These are phyloP conservation scores for Drosophila miranda DNA, from an alignment of 1,140 invertebrate species.

Conservation along the genomic window DNA sequence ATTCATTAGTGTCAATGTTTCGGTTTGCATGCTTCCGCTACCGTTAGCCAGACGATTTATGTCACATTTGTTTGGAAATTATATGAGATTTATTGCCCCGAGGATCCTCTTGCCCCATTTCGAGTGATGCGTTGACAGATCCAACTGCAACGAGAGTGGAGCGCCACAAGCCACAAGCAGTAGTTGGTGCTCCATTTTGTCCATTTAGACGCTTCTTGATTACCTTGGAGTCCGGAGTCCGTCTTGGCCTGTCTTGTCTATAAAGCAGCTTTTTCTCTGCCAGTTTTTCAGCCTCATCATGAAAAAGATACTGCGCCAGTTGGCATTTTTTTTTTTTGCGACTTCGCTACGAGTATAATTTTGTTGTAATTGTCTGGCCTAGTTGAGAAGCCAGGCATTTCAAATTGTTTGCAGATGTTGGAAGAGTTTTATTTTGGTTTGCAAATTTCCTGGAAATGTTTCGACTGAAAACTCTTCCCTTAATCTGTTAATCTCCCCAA, in stretches of 20 bases:
- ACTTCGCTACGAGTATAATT: constrained; percentile 44
- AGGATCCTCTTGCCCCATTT: constrained; percentile 70
- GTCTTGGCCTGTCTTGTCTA: constrained; percentile 43
- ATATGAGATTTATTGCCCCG: constrained; percentile 66
- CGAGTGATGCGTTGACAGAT: constrained; percentile 68
- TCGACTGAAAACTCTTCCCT: not conserved
- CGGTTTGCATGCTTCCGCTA: constrained; percentile 59
- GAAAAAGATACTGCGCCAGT: constrained; percentile 61
- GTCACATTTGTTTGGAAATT: constrained; percentile 58
- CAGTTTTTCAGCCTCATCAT: constrained; percentile 59
- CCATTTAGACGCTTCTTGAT: constrained; percentile 76
- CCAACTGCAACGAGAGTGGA: constrained; percentile 29
- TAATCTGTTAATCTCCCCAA: constrained; percentile 10
- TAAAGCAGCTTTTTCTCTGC: constrained; percentile 54
- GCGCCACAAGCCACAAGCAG: constrained; percentile 9
- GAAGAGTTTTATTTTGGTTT: constrained; percentile 7
- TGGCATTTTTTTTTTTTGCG: constrained; percentile 2
- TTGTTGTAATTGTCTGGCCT: constrained; percentile 71
- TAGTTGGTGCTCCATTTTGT: constrained; percentile 72
- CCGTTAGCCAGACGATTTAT: constrained; percentile 58
- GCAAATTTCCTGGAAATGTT: constrained; percentile 4
- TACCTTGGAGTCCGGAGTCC: constrained; percentile 48
- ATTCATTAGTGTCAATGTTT: constrained; percentile 71
- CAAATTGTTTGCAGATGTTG: constrained; percentile 49
- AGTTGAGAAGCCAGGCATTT: constrained; percentile 51